phyloP scores from a whole-genome alignment of 2,113 vertebrate species.

The Cacatua alba region DNA sequence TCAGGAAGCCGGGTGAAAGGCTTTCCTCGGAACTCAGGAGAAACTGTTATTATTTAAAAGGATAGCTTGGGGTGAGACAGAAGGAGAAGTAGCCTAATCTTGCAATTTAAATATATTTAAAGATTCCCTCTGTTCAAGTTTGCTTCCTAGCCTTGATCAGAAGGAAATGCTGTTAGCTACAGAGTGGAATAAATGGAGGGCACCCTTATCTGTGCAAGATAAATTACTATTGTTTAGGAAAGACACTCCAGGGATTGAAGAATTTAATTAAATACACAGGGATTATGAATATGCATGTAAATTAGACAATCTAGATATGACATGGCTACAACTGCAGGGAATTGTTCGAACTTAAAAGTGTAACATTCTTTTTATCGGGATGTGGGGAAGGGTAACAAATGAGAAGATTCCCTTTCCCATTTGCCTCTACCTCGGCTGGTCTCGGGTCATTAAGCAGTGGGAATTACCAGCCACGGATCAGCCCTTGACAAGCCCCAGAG shows the following conservation, averaged over 20 bases:
- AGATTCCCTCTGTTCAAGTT: conserved; percentile 48
- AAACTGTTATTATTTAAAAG: conserved; percentile 34
- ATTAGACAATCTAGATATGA: conserved; percentile 70
- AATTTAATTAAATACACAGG: conserved; percentile 79
- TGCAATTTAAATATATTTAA: conserved; percentile 56
- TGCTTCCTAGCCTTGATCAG: conserved; percentile 64
- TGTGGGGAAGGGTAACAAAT: conserved; percentile 55
- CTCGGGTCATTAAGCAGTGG: conserved; percentile 67
- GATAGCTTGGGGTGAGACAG: conserved; percentile 30
- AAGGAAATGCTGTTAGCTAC: conserved; percentile 65
- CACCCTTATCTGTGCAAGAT: conserved; percentile 74
- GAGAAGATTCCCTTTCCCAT: conserved; percentile 49
- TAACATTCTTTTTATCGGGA: conserved; percentile 59
- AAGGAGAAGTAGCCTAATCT: conserved; percentile 42
- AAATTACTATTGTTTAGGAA: conserved; percentile 79
- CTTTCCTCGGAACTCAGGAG: background rate
- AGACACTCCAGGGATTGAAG: conserved; percentile 70
- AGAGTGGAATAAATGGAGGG: conserved; percentile 71
- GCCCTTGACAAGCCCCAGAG: background rate
- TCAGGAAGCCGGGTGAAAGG: conserved; percentile 11
- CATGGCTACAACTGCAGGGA: conserved; percentile 70
- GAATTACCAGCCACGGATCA: conserved; percentile 53
- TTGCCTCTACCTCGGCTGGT: conserved; percentile 4
- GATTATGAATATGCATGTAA: conserved; percentile 78
- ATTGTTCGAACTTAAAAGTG: conserved; percentile 71